Conservation (phyloP, 2,797 vertebrate species). For the Philypnodon macrostomus region DNA sequence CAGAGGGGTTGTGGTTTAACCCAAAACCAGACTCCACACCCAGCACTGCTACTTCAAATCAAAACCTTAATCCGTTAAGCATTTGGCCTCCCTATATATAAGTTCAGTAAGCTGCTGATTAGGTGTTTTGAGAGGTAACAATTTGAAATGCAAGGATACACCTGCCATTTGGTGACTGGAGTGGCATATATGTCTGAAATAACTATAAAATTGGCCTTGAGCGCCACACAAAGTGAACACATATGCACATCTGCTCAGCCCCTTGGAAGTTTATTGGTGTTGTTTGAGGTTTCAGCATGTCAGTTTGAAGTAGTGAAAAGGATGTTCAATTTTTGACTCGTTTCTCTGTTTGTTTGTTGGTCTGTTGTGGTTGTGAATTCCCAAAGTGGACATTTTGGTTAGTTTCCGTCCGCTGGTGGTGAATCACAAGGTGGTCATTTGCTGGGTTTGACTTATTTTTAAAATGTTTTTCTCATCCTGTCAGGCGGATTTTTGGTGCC, state of each 20-base stretch:
- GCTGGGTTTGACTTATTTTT: constrained; percentile 29
- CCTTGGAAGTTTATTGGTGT: constrained; percentile 39
- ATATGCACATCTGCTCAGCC: constrained; percentile 34
- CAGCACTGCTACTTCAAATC: constrained; percentile 21
- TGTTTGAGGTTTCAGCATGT: constrained; percentile 49
- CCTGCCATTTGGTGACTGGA: constrained; percentile 8
- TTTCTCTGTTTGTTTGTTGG: constrained; percentile 57
- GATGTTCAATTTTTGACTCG: constrained; percentile 32
- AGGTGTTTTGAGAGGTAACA: constrained; percentile 15
- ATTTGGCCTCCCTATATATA: constrained; percentile 6
- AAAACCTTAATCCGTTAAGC: constrained; percentile 13
- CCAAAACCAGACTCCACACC: constrained; percentile 42
- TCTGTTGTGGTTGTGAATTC: constrained; percentile 54
- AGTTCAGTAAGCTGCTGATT: constrained; percentile 13
- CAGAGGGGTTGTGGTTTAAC: constrained; percentile 30
- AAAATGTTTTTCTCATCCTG: constrained; percentile 31
- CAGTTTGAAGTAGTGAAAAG: constrained; percentile 50
- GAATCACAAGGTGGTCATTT: constrained; percentile 42
- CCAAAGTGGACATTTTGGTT: constrained; percentile 44
- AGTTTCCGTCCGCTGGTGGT: constrained; percentile 45
- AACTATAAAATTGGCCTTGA: constrained; percentile 29
- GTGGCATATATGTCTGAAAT: constrained; percentile 21
- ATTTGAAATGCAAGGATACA: constrained; percentile 25
- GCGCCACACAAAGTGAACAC: constrained; percentile 43
- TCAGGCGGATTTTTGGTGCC: constrained; percentile 41